These are phyloP conservation scores for Genyomyrus donnyi DNA, from an alignment of 2,113 vertebrate species.

Conservation along the genomic window DNA sequence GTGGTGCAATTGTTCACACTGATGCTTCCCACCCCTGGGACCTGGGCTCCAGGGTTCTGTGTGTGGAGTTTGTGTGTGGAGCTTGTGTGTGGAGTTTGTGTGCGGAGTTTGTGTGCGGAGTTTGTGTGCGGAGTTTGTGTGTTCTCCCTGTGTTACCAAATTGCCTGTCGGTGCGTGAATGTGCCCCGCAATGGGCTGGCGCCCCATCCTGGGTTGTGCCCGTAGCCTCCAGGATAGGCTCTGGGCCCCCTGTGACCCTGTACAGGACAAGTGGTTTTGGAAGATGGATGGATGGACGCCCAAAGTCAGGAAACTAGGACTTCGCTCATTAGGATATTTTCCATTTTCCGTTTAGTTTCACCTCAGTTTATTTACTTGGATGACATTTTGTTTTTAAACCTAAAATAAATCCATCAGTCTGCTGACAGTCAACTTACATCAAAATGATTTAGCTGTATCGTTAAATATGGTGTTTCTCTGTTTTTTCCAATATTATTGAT, in stretches of 20 bases:
- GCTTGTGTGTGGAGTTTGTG: too few relatives aligned
- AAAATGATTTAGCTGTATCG: not conserved
- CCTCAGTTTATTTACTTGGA: not conserved
- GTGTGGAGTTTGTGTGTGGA: too few relatives aligned
- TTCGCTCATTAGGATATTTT: not conserved
- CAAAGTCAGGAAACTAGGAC: not conserved
- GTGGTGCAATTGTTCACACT: too few relatives aligned
- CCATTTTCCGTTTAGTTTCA: not conserved
- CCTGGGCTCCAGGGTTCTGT: too few relatives aligned
- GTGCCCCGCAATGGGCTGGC: not conserved
- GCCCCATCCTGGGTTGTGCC: not conserved
- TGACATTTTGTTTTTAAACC: not conserved
- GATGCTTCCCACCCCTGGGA: too few relatives aligned
- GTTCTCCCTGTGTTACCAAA: not conserved
- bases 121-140: too few relatives aligned
- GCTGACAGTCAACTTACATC: not conserved
- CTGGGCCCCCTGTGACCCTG: too few relatives aligned
- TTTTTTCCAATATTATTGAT: not conserved
- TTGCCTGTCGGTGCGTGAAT: not conserved
- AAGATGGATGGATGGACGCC: too few relatives aligned
- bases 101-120: too few relatives aligned
- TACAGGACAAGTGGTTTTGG: too few relatives aligned
- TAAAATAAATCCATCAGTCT: not conserved
- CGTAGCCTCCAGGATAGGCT: too few relatives aligned
- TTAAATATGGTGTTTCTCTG: not conserved